These are phyloP conservation scores for Glyphotaelius pellucidus DNA, from an alignment of 2,888 invertebrate species.

Conservation along the genomic window DNA sequence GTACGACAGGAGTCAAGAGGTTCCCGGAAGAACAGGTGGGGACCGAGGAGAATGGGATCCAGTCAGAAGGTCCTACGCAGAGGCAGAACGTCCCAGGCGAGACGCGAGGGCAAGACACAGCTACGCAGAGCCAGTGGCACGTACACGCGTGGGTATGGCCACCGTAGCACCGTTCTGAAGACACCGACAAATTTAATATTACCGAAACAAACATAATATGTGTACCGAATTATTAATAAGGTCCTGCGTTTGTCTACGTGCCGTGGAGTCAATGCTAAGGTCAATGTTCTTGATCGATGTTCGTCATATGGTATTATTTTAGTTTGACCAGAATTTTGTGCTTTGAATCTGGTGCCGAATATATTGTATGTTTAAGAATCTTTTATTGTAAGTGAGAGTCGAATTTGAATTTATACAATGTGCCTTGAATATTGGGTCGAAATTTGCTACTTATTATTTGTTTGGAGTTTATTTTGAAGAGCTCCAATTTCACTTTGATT, in stretches of 20 bases:
- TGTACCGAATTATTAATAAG: slow-evolving; percentile 2
- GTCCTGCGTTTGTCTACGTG: not conserved
- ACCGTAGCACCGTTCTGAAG: slow-evolving; percentile 74
- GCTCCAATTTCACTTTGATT: not conserved
- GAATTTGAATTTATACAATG: not conserved
- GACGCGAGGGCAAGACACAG: slow-evolving; percentile 78
- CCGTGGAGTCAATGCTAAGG: not conserved
- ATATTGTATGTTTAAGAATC: not conserved
- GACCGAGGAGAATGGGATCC: slow-evolving; percentile 64
- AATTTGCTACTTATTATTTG: not conserved
- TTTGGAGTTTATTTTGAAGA: not conserved
- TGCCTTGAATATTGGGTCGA: slow-evolving; percentile 2
- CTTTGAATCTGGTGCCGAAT: not conserved
- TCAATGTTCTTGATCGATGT: not conserved
- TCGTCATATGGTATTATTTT: not conserved
- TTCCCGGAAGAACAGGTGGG: slow-evolving; percentile 42
- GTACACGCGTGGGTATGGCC: slow-evolving; percentile 74
- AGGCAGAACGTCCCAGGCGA: slow-evolving; percentile 63
- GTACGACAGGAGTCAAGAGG: slow-evolving; percentile 58
- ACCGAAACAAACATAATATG: not conserved
- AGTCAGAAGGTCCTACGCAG: slow-evolving; percentile 61
- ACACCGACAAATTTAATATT: not conserved
- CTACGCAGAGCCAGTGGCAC: slow-evolving; percentile 82
- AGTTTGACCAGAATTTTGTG: not conserved
- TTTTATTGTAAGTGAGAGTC: not conserved